Percentiles rank a stretch among this genome's conserved stretches.
These are phyloP conservation scores for Epicauta chinensis DNA, from an alignment of 1,140 invertebrate genomes.

Conservation along the genomic window DNA sequence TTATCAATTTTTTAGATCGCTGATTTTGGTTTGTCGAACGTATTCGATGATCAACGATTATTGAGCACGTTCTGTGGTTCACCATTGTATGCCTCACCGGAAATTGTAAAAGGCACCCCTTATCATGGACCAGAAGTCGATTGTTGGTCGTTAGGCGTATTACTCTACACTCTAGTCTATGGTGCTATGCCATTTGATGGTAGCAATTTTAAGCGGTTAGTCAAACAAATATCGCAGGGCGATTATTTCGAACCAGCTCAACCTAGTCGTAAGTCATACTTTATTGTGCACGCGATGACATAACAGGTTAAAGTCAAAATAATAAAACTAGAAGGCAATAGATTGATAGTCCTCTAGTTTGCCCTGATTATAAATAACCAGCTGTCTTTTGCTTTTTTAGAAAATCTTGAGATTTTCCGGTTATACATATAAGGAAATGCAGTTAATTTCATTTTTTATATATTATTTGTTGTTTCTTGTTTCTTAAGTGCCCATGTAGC, in stretches of 20 bases:
- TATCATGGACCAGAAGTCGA: conserved; percentile 96
- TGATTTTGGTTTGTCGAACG: conserved; percentile 98
- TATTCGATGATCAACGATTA: conserved; percentile 85
- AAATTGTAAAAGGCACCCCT: conserved; percentile 96
- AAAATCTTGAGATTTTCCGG: too few species aligned
- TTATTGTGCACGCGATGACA: too few species aligned
- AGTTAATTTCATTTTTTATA: too few species aligned
- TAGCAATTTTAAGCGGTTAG: conserved; percentile 93
- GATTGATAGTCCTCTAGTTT: too few species aligned
- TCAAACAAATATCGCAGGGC: conserved; percentile 94
- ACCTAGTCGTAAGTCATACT: conserved; percentile 70
- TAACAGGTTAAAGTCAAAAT: too few species aligned
- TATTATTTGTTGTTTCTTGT: too few species aligned
- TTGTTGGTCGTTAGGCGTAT: conserved; percentile 95
- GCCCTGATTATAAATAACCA: too few species aligned
- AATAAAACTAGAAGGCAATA: too few species aligned
- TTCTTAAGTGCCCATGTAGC: too few species aligned
- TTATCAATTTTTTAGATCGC: conserved; percentile 68
- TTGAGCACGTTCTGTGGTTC: conserved; percentile 96
- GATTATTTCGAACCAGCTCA: conserved; percentile 96
- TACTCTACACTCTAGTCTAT: conserved; percentile 96
- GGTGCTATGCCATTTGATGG: conserved; percentile 99
- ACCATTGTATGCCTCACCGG: conserved; percentile 96
- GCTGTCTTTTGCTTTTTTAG: too few species aligned
- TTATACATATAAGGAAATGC: too few species aligned